A percentile compares a stretch with the other conserved stretches of the same genome.
These are phyloP conservation scores for Drosophila pachea DNA, from an alignment of 1,140 invertebrate genomes.

Conservation along the genomic window DNA sequence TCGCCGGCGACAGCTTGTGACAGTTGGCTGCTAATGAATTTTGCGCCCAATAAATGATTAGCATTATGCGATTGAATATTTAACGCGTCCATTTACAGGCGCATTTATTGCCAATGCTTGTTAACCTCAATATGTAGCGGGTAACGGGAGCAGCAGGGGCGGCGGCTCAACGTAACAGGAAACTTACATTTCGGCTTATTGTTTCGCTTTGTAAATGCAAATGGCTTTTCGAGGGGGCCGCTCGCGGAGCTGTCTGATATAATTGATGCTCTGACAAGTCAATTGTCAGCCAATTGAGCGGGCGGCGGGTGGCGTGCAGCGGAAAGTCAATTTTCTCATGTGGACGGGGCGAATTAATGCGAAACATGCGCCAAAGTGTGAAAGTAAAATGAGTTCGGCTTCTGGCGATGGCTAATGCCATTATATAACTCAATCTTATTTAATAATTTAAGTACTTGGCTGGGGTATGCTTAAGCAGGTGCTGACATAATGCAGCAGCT, in stretches of 20 bases:
- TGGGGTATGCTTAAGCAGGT: too few relatives aligned
- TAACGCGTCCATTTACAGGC: slow-evolving; percentile 50
- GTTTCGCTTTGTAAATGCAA: slow-evolving; percentile 53
- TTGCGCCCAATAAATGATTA: slow-evolving; percentile 69
- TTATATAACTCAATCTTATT: not conserved
- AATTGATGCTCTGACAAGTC: slow-evolving; percentile 72
- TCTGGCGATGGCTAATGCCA: not conserved
- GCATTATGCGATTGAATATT: slow-evolving; percentile 70
- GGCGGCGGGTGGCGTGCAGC: not conserved
- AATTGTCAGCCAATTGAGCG: slow-evolving; percentile 68
- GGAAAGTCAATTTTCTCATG: slow-evolving; percentile 12
- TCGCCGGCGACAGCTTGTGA: slow-evolving; percentile 24
- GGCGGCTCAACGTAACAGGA: slow-evolving; percentile 27
- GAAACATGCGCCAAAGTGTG: slow-evolving; percentile 8
- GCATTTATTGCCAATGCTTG: slow-evolving; percentile 59
- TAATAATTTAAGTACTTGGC: not conserved
- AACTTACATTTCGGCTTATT: slow-evolving; percentile 59
- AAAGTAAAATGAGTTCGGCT: not conserved
- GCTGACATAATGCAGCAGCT: too few relatives aligned
- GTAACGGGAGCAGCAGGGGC: not conserved
- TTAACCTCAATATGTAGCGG: slow-evolving; percentile 49
- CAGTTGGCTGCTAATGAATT: slow-evolving; percentile 67
- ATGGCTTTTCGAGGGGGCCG: slow-evolving; percentile 41
- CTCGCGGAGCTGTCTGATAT: slow-evolving; percentile 48
- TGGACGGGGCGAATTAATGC: slow-evolving; percentile 15